phyloP scores from a whole-genome alignment of 2,797 vertebrate genomes.

The Esox masquinongy region DNA sequence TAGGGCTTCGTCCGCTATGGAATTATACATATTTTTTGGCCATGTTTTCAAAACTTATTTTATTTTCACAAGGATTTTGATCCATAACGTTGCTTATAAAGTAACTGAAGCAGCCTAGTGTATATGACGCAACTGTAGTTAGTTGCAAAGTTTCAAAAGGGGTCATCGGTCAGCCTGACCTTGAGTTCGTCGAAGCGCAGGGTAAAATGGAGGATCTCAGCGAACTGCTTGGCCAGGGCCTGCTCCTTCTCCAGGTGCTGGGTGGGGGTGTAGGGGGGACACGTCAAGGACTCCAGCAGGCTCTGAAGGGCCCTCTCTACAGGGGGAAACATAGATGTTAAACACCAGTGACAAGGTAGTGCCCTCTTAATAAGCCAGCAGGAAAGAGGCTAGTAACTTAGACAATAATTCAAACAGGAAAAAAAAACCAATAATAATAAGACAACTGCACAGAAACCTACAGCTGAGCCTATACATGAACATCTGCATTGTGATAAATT shows the following conservation, averaged over 20 bases:
- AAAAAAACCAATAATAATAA: too few species aligned
- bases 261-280: constrained; percentile 91
- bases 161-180: constrained; percentile 66
- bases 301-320: constrained; percentile 91
- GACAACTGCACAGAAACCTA: too few species aligned
- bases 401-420: not conserved
- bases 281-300: constrained; percentile 89
- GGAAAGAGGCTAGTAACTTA: not conserved
- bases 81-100: too few species aligned
- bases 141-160: too few species aligned
- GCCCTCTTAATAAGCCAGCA: not conserved
- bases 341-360: not conserved
- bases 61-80: too few species aligned
- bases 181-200: constrained; percentile 98
- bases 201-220: constrained; percentile 97
- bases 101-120: too few species aligned
- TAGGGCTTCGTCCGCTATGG: too few species aligned
- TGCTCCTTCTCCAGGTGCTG: constrained; percentile 97
- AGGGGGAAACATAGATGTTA: not conserved
- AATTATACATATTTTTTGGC: too few species aligned
- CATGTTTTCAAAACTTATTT: too few species aligned
- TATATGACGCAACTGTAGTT: too few species aligned
- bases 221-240: constrained; percentile 96
- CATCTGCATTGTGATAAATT: too few species aligned
- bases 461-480: too few species aligned